Percentiles rank a stretch among this genome's conserved stretches.
These are phyloP conservation scores for Bombus confusus DNA, from an alignment of 1,140 invertebrate genomes.

Conservation along the genomic window DNA sequence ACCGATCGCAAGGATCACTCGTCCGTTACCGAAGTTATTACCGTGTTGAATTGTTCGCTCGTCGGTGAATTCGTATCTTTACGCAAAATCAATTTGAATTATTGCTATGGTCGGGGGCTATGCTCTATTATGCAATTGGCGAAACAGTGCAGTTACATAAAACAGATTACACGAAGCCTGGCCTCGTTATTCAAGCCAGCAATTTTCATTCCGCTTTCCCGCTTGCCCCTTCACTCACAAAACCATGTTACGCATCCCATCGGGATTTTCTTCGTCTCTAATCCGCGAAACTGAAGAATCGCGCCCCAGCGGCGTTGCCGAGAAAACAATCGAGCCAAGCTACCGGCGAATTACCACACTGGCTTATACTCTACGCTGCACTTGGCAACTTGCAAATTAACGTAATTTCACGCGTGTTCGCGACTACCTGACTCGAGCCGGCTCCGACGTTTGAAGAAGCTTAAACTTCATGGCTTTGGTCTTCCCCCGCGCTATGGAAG, in stretches of 20 bases:
- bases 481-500: too few species aligned
- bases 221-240: neutral
- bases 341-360: neutral
- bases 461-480: neutral
- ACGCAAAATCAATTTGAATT: slow-evolving; percentile 14
- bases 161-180: slow-evolving; percentile 7
- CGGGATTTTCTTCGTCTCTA: neutral
- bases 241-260: neutral
- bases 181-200: neutral
- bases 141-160: neutral
- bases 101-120: neutral
- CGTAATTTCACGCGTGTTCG: slow-evolving; percentile 39
- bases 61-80: slow-evolving; percentile 11
- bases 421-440: neutral
- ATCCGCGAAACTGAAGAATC: neutral
- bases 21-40: neutral
- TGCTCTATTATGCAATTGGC: slow-evolving; percentile 2
- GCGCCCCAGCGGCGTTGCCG: too few species aligned
- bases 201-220: neutral
- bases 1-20: neutral
- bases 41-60: neutral
- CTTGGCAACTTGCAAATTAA: slow-evolving; percentile 26
- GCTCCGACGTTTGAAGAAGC: neutral
- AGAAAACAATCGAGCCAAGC: slow-evolving; percentile 15
- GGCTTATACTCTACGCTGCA: neutral